Percentiles rank a stretch among this genome's conserved stretches.
Conservation (phyloP, 64 coral and sea anemone genomes). For the Porites lutea region DNA sequence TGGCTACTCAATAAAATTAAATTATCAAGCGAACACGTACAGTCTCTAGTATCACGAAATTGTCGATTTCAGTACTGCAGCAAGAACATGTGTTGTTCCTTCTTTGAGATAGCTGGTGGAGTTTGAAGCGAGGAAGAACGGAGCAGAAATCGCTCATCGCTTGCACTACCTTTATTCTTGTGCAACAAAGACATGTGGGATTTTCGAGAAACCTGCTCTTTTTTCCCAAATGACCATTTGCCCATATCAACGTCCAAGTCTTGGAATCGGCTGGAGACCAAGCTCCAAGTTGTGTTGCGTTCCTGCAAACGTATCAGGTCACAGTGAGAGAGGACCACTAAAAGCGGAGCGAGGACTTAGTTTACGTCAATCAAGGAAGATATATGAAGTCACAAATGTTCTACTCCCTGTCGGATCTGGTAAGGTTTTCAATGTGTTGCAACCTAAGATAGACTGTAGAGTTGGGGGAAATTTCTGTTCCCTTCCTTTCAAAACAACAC, state of each 20-base stretch:
- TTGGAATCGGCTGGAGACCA: constrained; percentile 66
- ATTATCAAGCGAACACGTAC: too few species aligned
- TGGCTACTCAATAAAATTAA: too few species aligned
- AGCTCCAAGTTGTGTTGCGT: constrained; percentile 1
- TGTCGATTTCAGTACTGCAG: too few species aligned
- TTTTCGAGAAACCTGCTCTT: constrained; percentile 1
- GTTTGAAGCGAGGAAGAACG: background rate
- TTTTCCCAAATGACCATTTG: constrained; percentile 43
- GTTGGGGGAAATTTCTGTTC: too few species aligned
- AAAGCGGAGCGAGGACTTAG: too few species aligned
- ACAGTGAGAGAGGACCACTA: background rate
- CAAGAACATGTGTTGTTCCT: constrained; percentile 3
- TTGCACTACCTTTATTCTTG: background rate
- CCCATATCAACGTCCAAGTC: constrained; percentile 33
- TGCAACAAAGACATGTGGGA: background rate
- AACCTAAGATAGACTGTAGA: too few species aligned
- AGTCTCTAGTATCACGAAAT: too few species aligned
- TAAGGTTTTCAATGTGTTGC: too few species aligned
- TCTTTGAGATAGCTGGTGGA: background rate
- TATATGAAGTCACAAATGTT: too few species aligned
- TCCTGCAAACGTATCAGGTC: background rate
- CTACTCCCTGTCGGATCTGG: too few species aligned
- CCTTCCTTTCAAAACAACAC: too few species aligned
- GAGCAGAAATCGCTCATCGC: background rate
- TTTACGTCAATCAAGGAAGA: too few species aligned